phyloP scores from a whole-genome alignment of 2,888 invertebrate species.

The Drosophila affinis region DNA sequence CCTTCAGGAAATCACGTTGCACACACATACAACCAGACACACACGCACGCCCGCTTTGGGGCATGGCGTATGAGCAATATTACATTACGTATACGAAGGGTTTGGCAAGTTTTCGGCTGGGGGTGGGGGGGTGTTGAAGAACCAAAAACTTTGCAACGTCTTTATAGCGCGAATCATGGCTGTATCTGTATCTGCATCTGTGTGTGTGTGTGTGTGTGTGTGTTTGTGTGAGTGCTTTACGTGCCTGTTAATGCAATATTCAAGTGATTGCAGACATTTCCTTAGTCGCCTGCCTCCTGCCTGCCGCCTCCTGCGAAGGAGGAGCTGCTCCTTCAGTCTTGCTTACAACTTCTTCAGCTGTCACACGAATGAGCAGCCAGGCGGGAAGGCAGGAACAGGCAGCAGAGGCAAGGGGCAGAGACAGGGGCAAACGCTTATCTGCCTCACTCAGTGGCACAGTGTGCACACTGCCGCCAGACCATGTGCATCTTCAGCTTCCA shows the following conservation, averaged over 20 bases:
- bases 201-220: slow-evolving; percentile 29
- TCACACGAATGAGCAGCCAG: slow-evolving; percentile 73
- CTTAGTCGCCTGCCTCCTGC: slow-evolving; percentile 10
- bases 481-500: slow-evolving; percentile 38
- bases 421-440: slow-evolving; percentile 61
- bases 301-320: background rate
- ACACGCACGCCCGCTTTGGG: slow-evolving; percentile 15
- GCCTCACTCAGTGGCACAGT: slow-evolving; percentile 43
- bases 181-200: slow-evolving; percentile 12
- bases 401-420: background rate
- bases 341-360: slow-evolving; percentile 74
- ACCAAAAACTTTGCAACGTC: slow-evolving; percentile 63
- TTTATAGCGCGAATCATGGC: slow-evolving; percentile 64
- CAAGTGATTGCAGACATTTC: slow-evolving; percentile 78
- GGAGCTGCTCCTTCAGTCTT: slow-evolving; percentile 13
- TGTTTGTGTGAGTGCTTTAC: slow-evolving; percentile 56
- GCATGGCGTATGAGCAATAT: slow-evolving; percentile 75
- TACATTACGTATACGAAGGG: slow-evolving; percentile 69
- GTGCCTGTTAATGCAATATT: slow-evolving; percentile 81
- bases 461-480: slow-evolving; percentile 35
- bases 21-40: slow-evolving; percentile 25
- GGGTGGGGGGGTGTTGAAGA: background rate
- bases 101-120: slow-evolving; percentile 56
- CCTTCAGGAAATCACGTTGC: slow-evolving; percentile 73
- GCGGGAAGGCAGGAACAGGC: background rate